Evolutionary conservation across 2,888 invertebrate species (phyloP).

Genomic region (Ophion obscuratus): DNA sequence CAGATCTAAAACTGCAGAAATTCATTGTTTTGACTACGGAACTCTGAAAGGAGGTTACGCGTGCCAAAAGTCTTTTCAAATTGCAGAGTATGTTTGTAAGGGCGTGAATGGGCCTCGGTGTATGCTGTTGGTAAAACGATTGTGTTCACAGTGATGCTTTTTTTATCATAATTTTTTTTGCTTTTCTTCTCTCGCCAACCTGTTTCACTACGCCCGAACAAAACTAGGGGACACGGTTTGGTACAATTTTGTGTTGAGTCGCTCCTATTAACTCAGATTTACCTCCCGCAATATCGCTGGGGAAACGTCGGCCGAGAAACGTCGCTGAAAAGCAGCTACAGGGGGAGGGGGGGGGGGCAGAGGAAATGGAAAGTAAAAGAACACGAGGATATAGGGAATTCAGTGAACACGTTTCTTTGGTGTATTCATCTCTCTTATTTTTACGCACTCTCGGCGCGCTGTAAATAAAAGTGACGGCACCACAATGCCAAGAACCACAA

Average conservation of each 20-base stretch:
- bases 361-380: slow-evolving; percentile 1
- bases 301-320: background rate
- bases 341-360: background rate
- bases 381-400: background rate
- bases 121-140: too few species aligned
- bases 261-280: slow-evolving; percentile 55
- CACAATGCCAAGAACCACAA: background rate
- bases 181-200: background rate
- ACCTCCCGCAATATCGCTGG: slow-evolving; percentile 57
- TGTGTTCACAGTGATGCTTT: background rate
- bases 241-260: slow-evolving; percentile 20
- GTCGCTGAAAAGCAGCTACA: background rate
- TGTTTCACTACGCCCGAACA: slow-evolving; percentile 19
- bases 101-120: too few species aligned
- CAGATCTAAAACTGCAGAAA: too few species aligned
- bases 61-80: too few species aligned
- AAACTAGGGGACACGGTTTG: slow-evolving; percentile 8
- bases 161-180: background rate
- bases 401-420: background rate
- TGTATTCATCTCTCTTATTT: slow-evolving; percentile 36
- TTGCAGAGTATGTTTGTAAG: too few species aligned
- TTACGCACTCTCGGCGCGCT: background rate
- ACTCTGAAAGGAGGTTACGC: too few species aligned
- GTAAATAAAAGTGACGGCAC: slow-evolving; percentile 19
- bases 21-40: too few species aligned